Evolutionary conservation across 2,797 vertebrate genomes (phyloP).

Genomic region (Poecilia velifera): DNA sequence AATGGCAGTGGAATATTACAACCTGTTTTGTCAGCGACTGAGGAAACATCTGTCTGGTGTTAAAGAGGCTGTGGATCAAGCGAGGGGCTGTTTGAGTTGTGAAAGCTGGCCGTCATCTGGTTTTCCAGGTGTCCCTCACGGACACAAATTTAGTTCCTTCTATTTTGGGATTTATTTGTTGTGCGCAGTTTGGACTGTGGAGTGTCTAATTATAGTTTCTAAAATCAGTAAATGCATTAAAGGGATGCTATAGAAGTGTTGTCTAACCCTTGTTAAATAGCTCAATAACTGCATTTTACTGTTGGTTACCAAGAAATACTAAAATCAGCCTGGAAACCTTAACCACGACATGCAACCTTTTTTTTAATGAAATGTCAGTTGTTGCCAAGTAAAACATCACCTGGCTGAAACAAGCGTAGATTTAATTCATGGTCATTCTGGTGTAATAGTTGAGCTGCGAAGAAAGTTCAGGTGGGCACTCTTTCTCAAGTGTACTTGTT

Average conservation of each 20-base stretch:
- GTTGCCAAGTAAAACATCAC: slow-evolving; percentile 18
- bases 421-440: slow-evolving; percentile 11
- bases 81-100: slow-evolving; percentile 1
- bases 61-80: slow-evolving; percentile 11
- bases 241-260: slow-evolving; percentile 26
- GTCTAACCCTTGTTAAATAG: slow-evolving; percentile 29
- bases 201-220: slow-evolving; percentile 41
- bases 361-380: slow-evolving; percentile 15
- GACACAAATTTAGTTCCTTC: slow-evolving; percentile 7
- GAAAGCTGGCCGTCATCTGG: slow-evolving; percentile 27
- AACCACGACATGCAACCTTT: slow-evolving; percentile 14
- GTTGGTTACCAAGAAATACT: slow-evolving; percentile 14
- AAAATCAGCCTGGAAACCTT: slow-evolving; percentile 31
- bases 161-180: slow-evolving; percentile 47
- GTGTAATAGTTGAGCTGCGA: slow-evolving; percentile 13
- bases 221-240: slow-evolving; percentile 15
- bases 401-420: slow-evolving; percentile 15
- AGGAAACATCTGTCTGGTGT: slow-evolving; percentile 34
- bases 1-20: slow-evolving; percentile 47
- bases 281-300: slow-evolving; percentile 22
- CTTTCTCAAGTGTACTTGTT: slow-evolving; percentile 33
- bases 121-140: slow-evolving; percentile 17
- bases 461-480: slow-evolving; percentile 9
- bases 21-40: slow-evolving; percentile 19
- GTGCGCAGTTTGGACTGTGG: slow-evolving; percentile 33